phyloP scores from a whole-genome alignment of 2,113 vertebrate genomes.

The Vimba vimba region DNA sequence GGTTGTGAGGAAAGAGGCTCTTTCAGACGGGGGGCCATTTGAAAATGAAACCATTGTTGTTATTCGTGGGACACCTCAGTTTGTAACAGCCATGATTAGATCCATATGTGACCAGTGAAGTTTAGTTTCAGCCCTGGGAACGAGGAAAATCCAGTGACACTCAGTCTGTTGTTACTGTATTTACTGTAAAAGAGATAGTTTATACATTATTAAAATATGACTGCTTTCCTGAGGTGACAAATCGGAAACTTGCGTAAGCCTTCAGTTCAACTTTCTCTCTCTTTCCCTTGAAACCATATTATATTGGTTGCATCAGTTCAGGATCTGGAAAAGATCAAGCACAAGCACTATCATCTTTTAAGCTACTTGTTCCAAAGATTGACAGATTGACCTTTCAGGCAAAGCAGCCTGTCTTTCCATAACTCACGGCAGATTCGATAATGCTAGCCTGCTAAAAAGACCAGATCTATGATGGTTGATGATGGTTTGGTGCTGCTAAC shows the following conservation, averaged over 20 bases:
- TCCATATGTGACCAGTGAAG: conserved; percentile 55
- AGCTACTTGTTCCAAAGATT: conserved; percentile 20
- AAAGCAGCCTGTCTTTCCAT: background rate
- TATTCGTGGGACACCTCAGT: conserved; percentile 50
- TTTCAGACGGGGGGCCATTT: conserved; percentile 48
- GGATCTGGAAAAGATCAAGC: conserved; percentile 24
- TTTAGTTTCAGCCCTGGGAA: conserved; percentile 18
- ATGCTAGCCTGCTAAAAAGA: conserved; percentile 19
- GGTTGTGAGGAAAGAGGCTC: conserved; percentile 55
- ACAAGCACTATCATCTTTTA: conserved; percentile 23
- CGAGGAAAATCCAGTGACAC: conserved; percentile 1
- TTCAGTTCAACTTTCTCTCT: background rate
- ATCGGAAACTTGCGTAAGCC: conserved; percentile 2
- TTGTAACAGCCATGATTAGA: conserved; percentile 53
- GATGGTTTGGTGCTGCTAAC: background rate
- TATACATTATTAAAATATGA: background rate
- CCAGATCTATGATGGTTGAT: background rate
- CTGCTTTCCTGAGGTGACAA: background rate
- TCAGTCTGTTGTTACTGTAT: conserved; percentile 30
- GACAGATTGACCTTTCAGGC: conserved; percentile 8
- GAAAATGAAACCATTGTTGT: conserved; percentile 56
- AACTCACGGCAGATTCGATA: conserved; percentile 10
- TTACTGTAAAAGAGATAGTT: conserved; percentile 4
- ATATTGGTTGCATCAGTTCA: background rate
- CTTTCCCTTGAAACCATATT: background rate